A percentile compares a stretch with the other conserved stretches of the same genome.
Evolutionary conservation across 2,113 vertebrate genomes (phyloP).

Genomic region (Corydoras sp.): DNA sequence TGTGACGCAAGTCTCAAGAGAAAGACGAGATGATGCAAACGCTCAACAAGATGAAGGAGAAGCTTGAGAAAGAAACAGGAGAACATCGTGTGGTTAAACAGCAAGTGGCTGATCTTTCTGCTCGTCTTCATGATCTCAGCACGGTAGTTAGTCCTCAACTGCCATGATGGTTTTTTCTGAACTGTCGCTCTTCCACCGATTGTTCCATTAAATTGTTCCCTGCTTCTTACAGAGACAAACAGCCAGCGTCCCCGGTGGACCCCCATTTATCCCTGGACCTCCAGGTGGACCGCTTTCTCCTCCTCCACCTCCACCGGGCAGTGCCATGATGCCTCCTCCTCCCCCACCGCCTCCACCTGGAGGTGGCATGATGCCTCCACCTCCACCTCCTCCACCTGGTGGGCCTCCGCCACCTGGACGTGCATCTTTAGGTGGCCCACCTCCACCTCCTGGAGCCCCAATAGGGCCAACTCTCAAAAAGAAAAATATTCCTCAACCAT

Average conservation of each 20-base stretch:
- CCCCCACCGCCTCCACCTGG: conserved; percentile 62
- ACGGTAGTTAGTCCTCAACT: conserved; percentile 64
- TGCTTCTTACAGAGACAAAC: conserved; percentile 70
- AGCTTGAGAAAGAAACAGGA: conserved; percentile 86
- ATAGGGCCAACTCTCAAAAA: conserved; percentile 75
- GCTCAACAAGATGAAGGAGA: conserved; percentile 98
- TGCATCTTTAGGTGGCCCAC: conserved; percentile 68
- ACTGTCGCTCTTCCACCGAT: not conserved
- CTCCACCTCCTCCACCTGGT: conserved; percentile 78
- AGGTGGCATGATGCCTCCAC: conserved; percentile 61
- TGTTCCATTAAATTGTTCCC: not conserved
- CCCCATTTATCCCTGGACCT: conserved; percentile 63
- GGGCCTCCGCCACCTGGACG: conserved; percentile 78
- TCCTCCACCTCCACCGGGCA: conserved; percentile 31
- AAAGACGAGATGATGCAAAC: conserved; percentile 99
- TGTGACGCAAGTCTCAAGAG: conserved; percentile 97
- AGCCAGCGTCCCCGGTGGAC: conserved; percentile 75
- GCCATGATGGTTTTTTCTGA: no score
- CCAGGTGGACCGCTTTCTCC: conserved; percentile 74
- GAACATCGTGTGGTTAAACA: conserved; percentile 95
- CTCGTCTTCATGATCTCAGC: conserved; percentile 84
- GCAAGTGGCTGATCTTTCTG: conserved; percentile 82
- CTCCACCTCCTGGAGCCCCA: conserved; percentile 81
- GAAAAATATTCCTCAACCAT: conserved; percentile 90
- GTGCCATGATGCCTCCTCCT: conserved; percentile 59